These are phyloP conservation scores for Pangasius sanitwongsei DNA, from an alignment of 2,797 vertebrate genomes.

Conservation along the genomic window DNA sequence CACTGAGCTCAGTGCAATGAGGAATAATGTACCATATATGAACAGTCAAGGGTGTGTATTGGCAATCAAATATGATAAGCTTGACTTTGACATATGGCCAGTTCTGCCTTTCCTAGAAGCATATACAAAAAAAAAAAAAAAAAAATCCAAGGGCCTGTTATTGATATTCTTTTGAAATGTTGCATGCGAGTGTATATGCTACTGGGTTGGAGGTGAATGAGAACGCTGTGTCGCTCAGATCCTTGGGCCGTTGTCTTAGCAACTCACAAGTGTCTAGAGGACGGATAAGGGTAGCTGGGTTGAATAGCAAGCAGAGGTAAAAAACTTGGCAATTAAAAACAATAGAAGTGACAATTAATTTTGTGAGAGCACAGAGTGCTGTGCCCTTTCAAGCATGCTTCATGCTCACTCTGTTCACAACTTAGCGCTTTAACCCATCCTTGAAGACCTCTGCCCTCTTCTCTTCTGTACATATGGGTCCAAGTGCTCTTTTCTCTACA, in stretches of 20 bases:
- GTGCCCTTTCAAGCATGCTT: conserved; percentile 54
- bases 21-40: conserved; percentile 27
- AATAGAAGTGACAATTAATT: conserved; percentile 60
- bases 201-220: conserved; percentile 76
- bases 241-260: conserved; percentile 85
- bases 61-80: conserved; percentile 44
- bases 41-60: conserved; percentile 39
- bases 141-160: conserved; percentile 51
- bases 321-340: conserved; percentile 75
- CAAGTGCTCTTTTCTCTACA: conserved; percentile 49
- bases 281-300: conserved; percentile 48
- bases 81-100: conserved; percentile 34
- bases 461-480: conserved; percentile 43
- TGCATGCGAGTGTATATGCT: conserved; percentile 40
- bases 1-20: conserved; percentile 5
- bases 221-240: conserved; percentile 73
- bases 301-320: conserved; percentile 60
- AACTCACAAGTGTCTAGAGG: conserved; percentile 79
- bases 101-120: conserved; percentile 34
- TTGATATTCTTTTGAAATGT: conserved; percentile 50
- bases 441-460: conserved; percentile 53
- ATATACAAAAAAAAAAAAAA: conserved; percentile 52
- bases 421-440: conserved; percentile 50
- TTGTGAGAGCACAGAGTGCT: conserved; percentile 50
- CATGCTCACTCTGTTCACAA: conserved; percentile 48